phyloP scores from a whole-genome alignment of 2,888 invertebrate genomes.

The Cryptocheilus praepositus region DNA sequence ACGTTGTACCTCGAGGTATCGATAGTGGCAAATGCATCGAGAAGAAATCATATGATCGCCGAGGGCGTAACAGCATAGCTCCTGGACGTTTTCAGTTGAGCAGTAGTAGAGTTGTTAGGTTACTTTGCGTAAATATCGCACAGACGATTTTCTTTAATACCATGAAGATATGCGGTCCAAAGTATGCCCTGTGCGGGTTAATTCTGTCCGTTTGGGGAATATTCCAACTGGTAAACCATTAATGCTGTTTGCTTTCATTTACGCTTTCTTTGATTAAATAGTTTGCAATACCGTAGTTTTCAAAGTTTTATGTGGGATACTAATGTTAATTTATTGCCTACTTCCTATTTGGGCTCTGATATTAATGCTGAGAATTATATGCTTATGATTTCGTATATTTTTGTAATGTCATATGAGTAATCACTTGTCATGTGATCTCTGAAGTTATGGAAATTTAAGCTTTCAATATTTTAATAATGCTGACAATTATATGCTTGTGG shows the following conservation, averaged over 20 bases:
- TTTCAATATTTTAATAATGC: no score
- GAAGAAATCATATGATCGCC: slow-evolving; percentile 44
- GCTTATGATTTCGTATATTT: no score
- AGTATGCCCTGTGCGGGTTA: slow-evolving; percentile 92
- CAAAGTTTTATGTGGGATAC: no score
- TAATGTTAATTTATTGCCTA: no score
- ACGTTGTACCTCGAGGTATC: slow-evolving; percentile 33
- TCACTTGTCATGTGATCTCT: no score
- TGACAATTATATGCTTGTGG: no score
- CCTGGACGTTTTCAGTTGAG: slow-evolving; percentile 6
- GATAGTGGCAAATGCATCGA: slow-evolving; percentile 20
- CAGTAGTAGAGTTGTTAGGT: slow-evolving; percentile 25
- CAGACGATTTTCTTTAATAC: slow-evolving; percentile 14
- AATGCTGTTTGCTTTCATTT: background rate
- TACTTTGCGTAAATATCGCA: slow-evolving; percentile 22
- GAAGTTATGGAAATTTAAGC: no score
- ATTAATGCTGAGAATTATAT: no score
- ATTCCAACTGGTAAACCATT: slow-evolving; percentile 89
- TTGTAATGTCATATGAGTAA: no score
- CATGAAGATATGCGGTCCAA: slow-evolving; percentile 93
- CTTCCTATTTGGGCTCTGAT: no score
- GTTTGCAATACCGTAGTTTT: background rate
- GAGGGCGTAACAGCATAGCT: slow-evolving; percentile 41
- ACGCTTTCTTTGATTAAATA: background rate
- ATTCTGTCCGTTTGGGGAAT: slow-evolving; percentile 96